Percentiles rank a stretch among this genome's conserved stretches.
Evolutionary conservation across 2,113 vertebrate genomes (phyloP).

Genomic region (Sapayoa aenigma): DNA sequence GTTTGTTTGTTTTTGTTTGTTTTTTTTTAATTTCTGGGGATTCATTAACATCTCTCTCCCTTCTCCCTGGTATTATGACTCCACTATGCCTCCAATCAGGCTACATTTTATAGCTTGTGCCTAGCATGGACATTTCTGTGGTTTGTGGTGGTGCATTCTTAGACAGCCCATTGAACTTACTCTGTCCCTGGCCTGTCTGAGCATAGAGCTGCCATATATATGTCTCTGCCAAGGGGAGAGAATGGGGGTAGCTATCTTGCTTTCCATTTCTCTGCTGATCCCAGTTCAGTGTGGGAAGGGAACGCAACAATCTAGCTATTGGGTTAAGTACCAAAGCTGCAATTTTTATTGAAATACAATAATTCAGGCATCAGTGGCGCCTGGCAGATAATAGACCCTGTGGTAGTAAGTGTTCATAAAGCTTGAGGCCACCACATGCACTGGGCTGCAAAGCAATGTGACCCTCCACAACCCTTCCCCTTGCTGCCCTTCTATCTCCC

Average conservation of each 20-base stretch:
- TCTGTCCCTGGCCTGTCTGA: neutral
- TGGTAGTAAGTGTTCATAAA: constrained; percentile 19
- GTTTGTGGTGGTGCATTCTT: neutral
- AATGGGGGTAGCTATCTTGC: neutral
- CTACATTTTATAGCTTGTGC: neutral
- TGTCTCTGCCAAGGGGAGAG: neutral
- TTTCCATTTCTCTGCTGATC: neutral
- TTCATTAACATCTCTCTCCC: neutral
- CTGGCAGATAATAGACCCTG: neutral
- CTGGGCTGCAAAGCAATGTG: constrained; percentile 10
- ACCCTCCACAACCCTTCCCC: constrained; percentile 26
- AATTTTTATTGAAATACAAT: constrained; percentile 55
- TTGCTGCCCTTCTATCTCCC: constrained; percentile 18
- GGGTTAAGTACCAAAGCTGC: constrained; percentile 42
- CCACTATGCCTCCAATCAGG: neutral
- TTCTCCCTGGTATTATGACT: neutral
- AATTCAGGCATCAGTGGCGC: constrained; percentile 5
- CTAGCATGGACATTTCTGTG: neutral
- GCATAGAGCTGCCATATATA: neutral
- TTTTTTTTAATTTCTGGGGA: accelerated
- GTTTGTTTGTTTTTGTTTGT: neutral
- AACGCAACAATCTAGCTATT: neutral
- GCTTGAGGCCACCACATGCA: constrained; percentile 9
- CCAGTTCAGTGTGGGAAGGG: neutral
- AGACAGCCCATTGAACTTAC: neutral